A percentile compares a stretch with the other conserved stretches of the same genome.
These are phyloP conservation scores for Setophaga petechia DNA, from an alignment of 2,113 vertebrate species.

Conservation along the genomic window DNA sequence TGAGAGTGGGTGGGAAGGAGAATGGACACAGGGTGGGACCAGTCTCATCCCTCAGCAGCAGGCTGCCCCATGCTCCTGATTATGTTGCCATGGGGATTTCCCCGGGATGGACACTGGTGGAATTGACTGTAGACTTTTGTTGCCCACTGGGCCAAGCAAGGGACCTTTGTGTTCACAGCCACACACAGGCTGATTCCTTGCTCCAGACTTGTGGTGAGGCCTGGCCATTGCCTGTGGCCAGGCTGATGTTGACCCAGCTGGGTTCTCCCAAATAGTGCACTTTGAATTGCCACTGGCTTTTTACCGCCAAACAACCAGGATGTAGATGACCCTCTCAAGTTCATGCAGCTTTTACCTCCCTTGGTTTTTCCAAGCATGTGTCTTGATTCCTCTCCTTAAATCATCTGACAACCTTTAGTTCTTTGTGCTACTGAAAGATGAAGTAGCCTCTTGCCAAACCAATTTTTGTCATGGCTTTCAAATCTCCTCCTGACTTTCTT, in stretches of 20 bases:
- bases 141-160: neutral
- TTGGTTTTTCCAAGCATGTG: neutral
- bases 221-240: neutral
- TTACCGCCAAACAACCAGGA: neutral
- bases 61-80: neutral
- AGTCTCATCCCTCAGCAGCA: slow-evolving; percentile 5
- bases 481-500: neutral
- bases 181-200: neutral
- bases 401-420: neutral
- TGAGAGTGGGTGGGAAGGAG: neutral
- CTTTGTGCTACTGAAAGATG: neutral
- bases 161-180: neutral
- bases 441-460: slow-evolving; percentile 5
- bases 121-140: neutral
- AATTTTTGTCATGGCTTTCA: neutral
- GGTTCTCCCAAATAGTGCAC: slow-evolving; percentile 29
- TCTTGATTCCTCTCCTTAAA: neutral
- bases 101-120: neutral
- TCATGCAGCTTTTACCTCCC: neutral
- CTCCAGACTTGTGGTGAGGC: neutral
- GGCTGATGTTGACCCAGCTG: slow-evolving; percentile 15
- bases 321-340: neutral
- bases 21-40: neutral
- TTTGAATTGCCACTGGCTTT: slow-evolving; percentile 33
- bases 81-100: neutral